Conservation (phyloP, 2,888 invertebrate species). For the Pyrgus malvae region DNA sequence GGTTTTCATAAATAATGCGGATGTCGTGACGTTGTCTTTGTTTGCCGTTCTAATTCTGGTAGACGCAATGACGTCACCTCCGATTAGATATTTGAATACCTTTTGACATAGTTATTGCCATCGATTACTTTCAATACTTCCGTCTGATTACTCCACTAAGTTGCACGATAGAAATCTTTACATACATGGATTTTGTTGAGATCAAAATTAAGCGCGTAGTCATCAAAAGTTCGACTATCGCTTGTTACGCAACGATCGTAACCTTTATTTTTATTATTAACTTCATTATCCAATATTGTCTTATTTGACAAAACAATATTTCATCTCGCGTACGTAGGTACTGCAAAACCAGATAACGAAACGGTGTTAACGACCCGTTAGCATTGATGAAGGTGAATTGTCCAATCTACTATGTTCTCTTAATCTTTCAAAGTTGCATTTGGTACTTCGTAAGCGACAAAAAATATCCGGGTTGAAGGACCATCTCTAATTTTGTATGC, state of each 20-base stretch:
- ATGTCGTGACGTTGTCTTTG: conserved; percentile 26
- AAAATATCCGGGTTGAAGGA: conserved; percentile 11
- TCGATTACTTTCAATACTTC: too few relatives aligned
- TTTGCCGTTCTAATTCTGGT: conserved; percentile 10
- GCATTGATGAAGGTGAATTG: conserved; percentile 9
- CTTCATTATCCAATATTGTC: not conserved
- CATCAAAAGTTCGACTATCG: too few relatives aligned
- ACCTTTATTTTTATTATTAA: not conserved
- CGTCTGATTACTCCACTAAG: too few relatives aligned
- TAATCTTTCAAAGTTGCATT: not conserved
- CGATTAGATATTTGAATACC: not conserved
- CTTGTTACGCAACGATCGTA: not conserved
- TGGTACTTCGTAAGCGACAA: not conserved
- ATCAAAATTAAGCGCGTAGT: too few relatives aligned
- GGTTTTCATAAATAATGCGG: conserved; percentile 36
- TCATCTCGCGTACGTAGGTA: not conserved
- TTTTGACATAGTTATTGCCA: not conserved
- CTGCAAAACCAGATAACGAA: conserved; percentile 1
- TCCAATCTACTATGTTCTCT: not conserved
- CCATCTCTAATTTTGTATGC: not conserved
- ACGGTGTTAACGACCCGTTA: conserved; percentile 3
- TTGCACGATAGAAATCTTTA: too few relatives aligned
- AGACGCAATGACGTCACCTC: conserved; percentile 10
- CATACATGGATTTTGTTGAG: too few relatives aligned
- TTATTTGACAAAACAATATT: not conserved